Evolutionary conservation across 2,797 vertebrate genomes (phyloP).

Genomic region (Sebastiscus albofasciatus): DNA sequence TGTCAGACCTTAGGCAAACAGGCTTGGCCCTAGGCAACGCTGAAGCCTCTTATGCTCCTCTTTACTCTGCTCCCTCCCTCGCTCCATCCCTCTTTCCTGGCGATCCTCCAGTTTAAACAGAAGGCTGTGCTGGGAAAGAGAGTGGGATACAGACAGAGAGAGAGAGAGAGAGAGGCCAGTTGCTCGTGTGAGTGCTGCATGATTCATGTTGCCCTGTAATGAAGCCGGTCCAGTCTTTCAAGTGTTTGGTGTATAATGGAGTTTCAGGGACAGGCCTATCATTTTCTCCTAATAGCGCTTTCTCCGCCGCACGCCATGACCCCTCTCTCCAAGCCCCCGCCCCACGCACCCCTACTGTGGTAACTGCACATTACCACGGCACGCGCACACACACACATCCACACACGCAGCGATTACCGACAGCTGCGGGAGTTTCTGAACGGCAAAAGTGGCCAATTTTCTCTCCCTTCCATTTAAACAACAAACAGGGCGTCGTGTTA

Average conservation of each 20-base stretch:
- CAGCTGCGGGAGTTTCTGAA: slow-evolving; percentile 85
- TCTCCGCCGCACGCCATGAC: slow-evolving; percentile 79
- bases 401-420: slow-evolving; percentile 74
- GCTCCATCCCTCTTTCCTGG: slow-evolving; percentile 59
- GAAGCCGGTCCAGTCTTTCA: slow-evolving; percentile 84
- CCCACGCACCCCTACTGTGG: slow-evolving; percentile 62
- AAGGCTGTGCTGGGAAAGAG: slow-evolving; percentile 71
- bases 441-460: slow-evolving; percentile 87
- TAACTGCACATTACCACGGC: slow-evolving; percentile 73
- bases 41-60: slow-evolving; percentile 54
- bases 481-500: slow-evolving; percentile 83
- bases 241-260: slow-evolving; percentile 88
- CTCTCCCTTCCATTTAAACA: slow-evolving; percentile 86
- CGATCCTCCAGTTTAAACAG: slow-evolving; percentile 80
- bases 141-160: slow-evolving; percentile 15
- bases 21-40: slow-evolving; percentile 52
- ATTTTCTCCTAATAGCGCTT: slow-evolving; percentile 91
- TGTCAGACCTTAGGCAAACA: slow-evolving; percentile 63
- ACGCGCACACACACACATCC: slow-evolving; percentile 39
- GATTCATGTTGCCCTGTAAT: slow-evolving; percentile 86
- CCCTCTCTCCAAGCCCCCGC: slow-evolving; percentile 66
- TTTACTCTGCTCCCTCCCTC: slow-evolving; percentile 37
- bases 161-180: slow-evolving; percentile 49
- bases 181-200: slow-evolving; percentile 79
- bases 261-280: slow-evolving; percentile 91